Conservation (phyloP, 2,113 vertebrate species). For the Oncorhynchus kisutch region DNA sequence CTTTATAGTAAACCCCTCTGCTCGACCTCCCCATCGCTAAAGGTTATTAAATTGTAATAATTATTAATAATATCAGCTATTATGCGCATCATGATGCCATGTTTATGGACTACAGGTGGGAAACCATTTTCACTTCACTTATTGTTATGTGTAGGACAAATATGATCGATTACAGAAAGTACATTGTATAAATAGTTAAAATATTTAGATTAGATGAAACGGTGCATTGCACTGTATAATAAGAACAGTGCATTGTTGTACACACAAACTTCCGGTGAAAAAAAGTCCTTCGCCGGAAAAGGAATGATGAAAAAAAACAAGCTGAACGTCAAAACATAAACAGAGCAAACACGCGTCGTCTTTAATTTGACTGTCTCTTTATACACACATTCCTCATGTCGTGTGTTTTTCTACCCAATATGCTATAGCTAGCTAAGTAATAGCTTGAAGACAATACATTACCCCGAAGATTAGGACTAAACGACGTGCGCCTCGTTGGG, state of each 20-base stretch:
- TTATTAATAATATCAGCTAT: no score
- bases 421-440: conserved; percentile 33
- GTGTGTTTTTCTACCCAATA: conserved; percentile 32
- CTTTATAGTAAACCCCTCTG: no score
- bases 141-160: no score
- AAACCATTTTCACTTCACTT: no score
- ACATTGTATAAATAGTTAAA: no score
- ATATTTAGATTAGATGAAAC: no score
- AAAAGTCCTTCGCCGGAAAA: conserved; percentile 59
- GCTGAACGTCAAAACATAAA: conserved; percentile 76
- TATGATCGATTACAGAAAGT: no score
- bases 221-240: no score
- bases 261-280: conserved; percentile 46
- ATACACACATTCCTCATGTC: conserved; percentile 47
- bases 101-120: no score
- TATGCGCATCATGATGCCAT: no score
- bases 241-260: not conserved
- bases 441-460: conserved; percentile 48
- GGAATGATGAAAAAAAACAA: conserved; percentile 40
- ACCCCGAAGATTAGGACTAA: conserved; percentile 64
- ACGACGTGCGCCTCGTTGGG: conserved; percentile 58
- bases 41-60: no score
- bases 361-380: conserved; percentile 6
- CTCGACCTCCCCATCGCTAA: no score
- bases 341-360: conserved; percentile 55